phyloP scores from a whole-genome alignment of 2,888 invertebrate genomes.

The Lepetodrilus schrolli region DNA sequence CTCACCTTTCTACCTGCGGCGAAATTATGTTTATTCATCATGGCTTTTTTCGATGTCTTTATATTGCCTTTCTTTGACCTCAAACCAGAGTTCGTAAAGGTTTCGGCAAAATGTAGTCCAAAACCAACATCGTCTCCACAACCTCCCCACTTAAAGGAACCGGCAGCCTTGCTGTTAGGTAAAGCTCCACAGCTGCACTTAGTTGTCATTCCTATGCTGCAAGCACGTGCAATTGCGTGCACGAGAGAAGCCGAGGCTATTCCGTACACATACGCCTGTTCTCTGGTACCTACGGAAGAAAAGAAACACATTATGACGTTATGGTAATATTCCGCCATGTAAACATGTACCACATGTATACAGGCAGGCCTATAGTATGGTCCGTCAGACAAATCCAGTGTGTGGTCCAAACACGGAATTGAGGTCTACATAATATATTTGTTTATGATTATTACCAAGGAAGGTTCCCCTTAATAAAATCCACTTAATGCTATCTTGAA shows the following conservation, averaged over 20 bases:
- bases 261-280: slow-evolving; percentile 90
- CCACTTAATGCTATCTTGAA: no score
- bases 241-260: slow-evolving; percentile 86
- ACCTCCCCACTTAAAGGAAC: slow-evolving; percentile 89
- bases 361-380: no score
- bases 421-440: no score
- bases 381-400: no score
- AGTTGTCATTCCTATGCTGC: slow-evolving; percentile 84
- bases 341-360: no score
- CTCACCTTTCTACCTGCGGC: slow-evolving; percentile 85
- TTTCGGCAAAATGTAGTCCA: slow-evolving; percentile 63
- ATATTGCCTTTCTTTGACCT: slow-evolving; percentile 51
- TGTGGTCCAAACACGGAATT: no score
- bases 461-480: no score
- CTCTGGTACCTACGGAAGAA: slow-evolving; percentile 91
- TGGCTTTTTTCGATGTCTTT: slow-evolving; percentile 76
- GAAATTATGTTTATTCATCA: slow-evolving; percentile 86
- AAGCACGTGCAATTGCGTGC: slow-evolving; percentile 86
- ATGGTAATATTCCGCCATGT: no score
- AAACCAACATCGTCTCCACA: slow-evolving; percentile 84
- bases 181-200: slow-evolving; percentile 87
- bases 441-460: no score
- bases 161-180: slow-evolving; percentile 82
- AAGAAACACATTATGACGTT: no score
- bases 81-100: slow-evolving; percentile 73